Conservation (phyloP, 2,888 invertebrate species). For the Zele albiditarsus region DNA sequence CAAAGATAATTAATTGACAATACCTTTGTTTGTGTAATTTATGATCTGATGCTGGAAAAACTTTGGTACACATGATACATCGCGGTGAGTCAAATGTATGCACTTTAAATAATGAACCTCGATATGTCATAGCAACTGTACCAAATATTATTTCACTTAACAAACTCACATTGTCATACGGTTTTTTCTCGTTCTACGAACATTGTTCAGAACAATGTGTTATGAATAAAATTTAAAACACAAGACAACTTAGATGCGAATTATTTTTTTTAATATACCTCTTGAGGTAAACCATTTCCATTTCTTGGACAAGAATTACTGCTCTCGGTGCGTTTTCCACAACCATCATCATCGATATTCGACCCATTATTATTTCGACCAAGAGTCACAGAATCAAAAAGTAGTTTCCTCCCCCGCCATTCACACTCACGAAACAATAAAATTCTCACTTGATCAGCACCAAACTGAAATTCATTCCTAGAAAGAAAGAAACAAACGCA, state of each 20-base stretch:
- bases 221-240: neutral
- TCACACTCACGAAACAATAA: slow-evolving; percentile 91
- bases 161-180: slow-evolving; percentile 78
- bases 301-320: slow-evolving; percentile 77
- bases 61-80: slow-evolving; percentile 72
- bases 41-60: slow-evolving; percentile 68
- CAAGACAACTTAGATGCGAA: neutral
- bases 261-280: slow-evolving; percentile 40
- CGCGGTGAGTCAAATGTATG: slow-evolving; percentile 74
- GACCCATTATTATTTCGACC: slow-evolving; percentile 74
- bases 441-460: slow-evolving; percentile 84
- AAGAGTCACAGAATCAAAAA: slow-evolving; percentile 87
- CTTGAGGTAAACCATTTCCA: slow-evolving; percentile 44
- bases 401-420: slow-evolving; percentile 83
- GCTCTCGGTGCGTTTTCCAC: slow-evolving; percentile 19
- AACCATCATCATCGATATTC: slow-evolving; percentile 36
- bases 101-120: slow-evolving; percentile 89
- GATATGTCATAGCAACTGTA: slow-evolving; percentile 90
- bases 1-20: slow-evolving; percentile 22
- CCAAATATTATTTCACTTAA: slow-evolving; percentile 96
- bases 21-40: slow-evolving; percentile 61
- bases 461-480: slow-evolving; percentile 78
- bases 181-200: slow-evolving; percentile 75
- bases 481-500: slow-evolving; percentile 40
- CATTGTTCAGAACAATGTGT: neutral